Evolutionary conservation across 2,113 vertebrate genomes (phyloP).

Genomic region (Scatophagus argus): DNA sequence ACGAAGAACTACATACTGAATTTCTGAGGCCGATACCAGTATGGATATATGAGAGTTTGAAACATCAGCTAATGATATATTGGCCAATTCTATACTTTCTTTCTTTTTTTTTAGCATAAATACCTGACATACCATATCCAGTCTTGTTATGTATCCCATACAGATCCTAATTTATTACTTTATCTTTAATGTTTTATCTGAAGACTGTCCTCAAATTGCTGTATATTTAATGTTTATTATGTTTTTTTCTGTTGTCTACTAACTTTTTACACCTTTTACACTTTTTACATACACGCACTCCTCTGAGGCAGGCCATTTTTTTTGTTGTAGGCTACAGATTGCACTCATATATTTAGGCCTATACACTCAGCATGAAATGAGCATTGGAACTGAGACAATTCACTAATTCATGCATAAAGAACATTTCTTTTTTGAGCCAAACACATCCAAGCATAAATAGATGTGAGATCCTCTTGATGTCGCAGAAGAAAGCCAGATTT

Average conservation of each 20-base stretch:
- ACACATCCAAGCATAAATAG: neutral
- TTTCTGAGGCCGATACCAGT: neutral
- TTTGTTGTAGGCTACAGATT: neutral
- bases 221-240: neutral
- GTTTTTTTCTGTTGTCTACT: neutral
- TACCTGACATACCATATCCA: no score
- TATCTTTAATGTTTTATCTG: neutral
- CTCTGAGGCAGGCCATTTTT: neutral
- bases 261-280: neutral
- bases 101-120: no score
- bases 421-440: neutral
- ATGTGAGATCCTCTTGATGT: slow-evolving; percentile 4
- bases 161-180: neutral
- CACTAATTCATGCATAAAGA: neutral
- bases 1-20: neutral
- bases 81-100: no score
- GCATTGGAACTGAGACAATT: neutral
- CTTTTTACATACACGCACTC: neutral
- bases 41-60: neutral
- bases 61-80: neutral
- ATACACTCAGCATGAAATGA: neutral
- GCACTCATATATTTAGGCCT: neutral
- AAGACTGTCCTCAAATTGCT: no score
- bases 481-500: slow-evolving; percentile 1
- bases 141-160: neutral